Evolutionary conservation across 2,113 vertebrate species (phyloP), one percentile per base, ranked within the genome.

Genomic region (Semnopithecus entellus): DNA sequence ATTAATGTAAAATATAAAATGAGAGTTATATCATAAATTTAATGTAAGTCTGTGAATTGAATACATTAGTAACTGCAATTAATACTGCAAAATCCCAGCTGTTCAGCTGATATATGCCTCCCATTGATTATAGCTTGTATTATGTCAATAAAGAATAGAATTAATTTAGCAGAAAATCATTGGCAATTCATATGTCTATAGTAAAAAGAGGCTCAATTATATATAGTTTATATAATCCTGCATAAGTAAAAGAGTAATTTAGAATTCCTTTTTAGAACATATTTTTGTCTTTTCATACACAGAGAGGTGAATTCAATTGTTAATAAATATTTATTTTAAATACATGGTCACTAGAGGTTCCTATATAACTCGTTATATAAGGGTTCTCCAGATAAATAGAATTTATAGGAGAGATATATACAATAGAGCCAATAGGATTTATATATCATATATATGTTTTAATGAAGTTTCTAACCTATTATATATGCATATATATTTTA

Each of bases 141-240:
- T 88, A 38, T 40, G 8, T 55, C 43, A 97, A 95, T 72, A 79
- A 97, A 97, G 75, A 97, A 40, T 76, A 75, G 87, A 98, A 80
- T 79, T 95, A 3, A 94, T 95, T 97, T 94, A 93, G 55, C 16
- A 76, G 43, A 88, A 97, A 95, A 61, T 93, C 68, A 68, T 61
- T 93, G 2, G 52, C 66, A 80, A 85, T 52, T 32, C 30, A 5
- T 86, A 50, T 86, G 3, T 92, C 85, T 94, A 78, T 75, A 93
- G 6, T 48, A 84, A 97, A 97, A 93, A 91, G 79, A 90, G 57
- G 72, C 38, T 79, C 32, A 85, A 88, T 78, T 90, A 59, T 78
- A 50, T 32, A 55, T 35, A n/a, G 79, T 81, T 96, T 79, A 79
- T 96, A 83, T 96, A 95, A 96, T 97, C 50, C 52, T 73, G 32